Evolutionary conservation across 1,140 invertebrate genomes (phyloP).

Genomic region (Drosophila willistoni): DNA sequence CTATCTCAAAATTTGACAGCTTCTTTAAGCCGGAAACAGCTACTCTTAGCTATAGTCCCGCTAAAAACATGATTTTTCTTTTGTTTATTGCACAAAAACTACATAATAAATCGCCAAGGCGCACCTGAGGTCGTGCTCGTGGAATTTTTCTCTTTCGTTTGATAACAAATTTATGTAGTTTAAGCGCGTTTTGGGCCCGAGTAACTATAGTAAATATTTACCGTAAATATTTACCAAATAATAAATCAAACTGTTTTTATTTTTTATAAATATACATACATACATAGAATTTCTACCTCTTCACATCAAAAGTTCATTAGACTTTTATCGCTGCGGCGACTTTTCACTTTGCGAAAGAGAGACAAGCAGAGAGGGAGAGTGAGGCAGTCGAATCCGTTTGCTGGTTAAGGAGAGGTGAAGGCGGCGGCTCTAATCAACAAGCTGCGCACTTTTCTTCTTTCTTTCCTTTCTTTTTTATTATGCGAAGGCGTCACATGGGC

Average conservation of each 20-base stretch:
- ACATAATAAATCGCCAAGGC: no score
- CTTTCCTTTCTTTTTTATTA: constrained; percentile 16
- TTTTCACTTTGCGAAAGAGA: constrained; percentile 3
- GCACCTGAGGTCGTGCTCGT: no score
- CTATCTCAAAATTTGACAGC: no score
- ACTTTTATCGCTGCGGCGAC: constrained; percentile 60
- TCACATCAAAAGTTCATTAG: constrained; percentile 66
- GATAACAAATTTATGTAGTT: no score
- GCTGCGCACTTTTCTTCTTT: constrained; percentile 34
- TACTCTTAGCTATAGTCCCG: no score
- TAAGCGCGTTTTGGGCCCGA: no score
- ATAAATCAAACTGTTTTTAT: constrained; percentile 1
- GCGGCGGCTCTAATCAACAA: constrained; percentile 40
- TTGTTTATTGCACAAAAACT: no score
- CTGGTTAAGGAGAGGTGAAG: not conserved
- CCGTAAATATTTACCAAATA: no score
- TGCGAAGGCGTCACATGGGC: constrained; percentile 34
- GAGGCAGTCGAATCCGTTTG: not conserved
- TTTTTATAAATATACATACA: constrained; percentile 34
- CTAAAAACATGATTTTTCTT: no score
- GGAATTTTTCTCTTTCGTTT: no score
- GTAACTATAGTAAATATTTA: no score
- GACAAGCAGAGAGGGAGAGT: not conserved
- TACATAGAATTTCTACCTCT: constrained; percentile 47
- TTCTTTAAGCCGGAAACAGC: no score